phyloP scores from a whole-genome alignment of 2,113 vertebrate genomes.

The Petrocephalus microphthalmus region DNA sequence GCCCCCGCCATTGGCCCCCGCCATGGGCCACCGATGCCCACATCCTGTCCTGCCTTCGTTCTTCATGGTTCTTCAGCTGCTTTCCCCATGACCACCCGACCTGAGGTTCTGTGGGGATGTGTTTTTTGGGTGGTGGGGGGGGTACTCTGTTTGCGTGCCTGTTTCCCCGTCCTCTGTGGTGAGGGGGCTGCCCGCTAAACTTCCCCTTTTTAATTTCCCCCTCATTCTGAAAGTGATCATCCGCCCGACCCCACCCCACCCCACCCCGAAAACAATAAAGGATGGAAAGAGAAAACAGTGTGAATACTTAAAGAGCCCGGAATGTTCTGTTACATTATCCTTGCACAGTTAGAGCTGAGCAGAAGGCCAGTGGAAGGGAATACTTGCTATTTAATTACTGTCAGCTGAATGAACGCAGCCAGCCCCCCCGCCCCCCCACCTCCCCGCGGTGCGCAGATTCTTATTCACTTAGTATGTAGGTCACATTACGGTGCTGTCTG shows the following conservation, averaged over 20 bases:
- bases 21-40: conserved; percentile 43
- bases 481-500: conserved; percentile 86
- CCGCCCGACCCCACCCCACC: not conserved
- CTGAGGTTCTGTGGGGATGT: conserved; percentile 29
- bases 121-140: conserved; percentile 11
- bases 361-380: conserved; percentile 48
- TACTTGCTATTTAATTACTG: conserved; percentile 67
- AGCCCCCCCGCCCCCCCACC: conserved; percentile 50
- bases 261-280: not conserved
- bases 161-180: not conserved
- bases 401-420: conserved; percentile 65
- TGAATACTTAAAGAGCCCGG: conserved; percentile 48
- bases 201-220: not conserved
- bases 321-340: conserved; percentile 60
- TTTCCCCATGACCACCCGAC: conserved; percentile 26
- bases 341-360: conserved; percentile 43
- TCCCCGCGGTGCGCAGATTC: conserved; percentile 63
- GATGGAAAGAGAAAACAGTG: not conserved
- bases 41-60: conserved; percentile 28
- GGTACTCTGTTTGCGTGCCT: not conserved
- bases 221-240: not conserved
- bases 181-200: not conserved
- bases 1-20: conserved; percentile 22
- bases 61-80: conserved; percentile 22
- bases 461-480: conserved; percentile 94